Conservation (phyloP, 1,140 invertebrate genomes). For the Vanessa tameamea region DNA sequence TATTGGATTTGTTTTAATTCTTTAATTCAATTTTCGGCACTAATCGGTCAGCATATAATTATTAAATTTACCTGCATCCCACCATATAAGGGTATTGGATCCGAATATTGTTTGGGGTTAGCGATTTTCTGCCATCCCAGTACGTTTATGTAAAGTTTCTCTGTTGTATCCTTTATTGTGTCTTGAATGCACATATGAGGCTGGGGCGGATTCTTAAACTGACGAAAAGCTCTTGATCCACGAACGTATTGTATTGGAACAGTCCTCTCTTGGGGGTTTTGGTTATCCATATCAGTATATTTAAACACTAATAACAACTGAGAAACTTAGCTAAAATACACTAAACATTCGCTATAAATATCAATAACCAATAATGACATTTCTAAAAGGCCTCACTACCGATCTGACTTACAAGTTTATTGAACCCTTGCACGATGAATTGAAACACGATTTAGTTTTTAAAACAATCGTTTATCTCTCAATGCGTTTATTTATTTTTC, state of each 20-base stretch:
- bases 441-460: conserved; percentile 22
- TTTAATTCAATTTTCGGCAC: not conserved
- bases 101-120: conserved; percentile 82
- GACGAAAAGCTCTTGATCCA: conserved; percentile 80
- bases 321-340: conserved; percentile 47
- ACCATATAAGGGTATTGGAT: conserved; percentile 85
- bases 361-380: conserved; percentile 63
- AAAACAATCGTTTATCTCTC: conserved; percentile 11
- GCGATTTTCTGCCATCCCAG: conserved; percentile 87
- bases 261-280: conserved; percentile 65
- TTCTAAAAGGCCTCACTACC: conserved; percentile 54
- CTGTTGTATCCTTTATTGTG: conserved; percentile 80
- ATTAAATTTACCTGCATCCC: conserved; percentile 83
- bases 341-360: conserved; percentile 61
- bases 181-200: conserved; percentile 88
- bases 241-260: conserved; percentile 72
- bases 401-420: conserved; percentile 60
- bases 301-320: conserved; percentile 39
- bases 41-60: not conserved
- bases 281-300: conserved; percentile 66
- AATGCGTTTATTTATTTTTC: conserved; percentile 17
- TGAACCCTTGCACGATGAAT: conserved; percentile 57
- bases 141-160: conserved; percentile 85
- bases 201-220: conserved; percentile 87
- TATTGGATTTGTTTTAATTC: not conserved